Conservation (phyloP, 2,888 invertebrate species). For the Junonia oenone region DNA sequence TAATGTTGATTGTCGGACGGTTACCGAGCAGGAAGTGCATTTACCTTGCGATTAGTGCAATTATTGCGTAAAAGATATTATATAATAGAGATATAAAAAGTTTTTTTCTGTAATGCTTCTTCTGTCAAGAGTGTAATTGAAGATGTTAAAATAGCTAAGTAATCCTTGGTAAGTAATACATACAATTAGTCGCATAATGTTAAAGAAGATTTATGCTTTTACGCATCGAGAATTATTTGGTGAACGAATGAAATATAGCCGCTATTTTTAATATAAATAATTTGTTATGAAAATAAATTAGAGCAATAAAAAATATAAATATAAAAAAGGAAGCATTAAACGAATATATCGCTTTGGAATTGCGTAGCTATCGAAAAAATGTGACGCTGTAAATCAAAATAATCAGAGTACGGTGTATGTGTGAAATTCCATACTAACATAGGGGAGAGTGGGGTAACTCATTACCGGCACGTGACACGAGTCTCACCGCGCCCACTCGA, state of each 20-base stretch:
- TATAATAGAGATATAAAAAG: background rate
- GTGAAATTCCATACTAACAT: conserved; percentile 68
- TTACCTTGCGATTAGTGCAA: conserved; percentile 14
- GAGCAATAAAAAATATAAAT: background rate
- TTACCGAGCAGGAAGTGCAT: conserved; percentile 25
- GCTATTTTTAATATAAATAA: background rate
- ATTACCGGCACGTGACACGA: conserved; percentile 77
- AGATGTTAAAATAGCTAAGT: background rate
- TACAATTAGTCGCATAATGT: too few species aligned
- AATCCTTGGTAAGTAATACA: too few species aligned
- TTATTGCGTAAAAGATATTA: conserved; percentile 5
- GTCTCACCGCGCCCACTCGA: conserved; percentile 54
- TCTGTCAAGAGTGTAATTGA: background rate
- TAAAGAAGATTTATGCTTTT: too few species aligned
- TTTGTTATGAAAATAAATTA: conserved; percentile 7
- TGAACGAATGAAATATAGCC: conserved; percentile 2
- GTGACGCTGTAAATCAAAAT: conserved; percentile 61
- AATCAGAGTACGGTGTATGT: conserved; percentile 64
- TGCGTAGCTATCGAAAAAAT: conserved; percentile 40
- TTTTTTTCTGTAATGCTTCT: background rate
- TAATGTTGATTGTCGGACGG: conserved; percentile 19
- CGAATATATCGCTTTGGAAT: conserved; percentile 22
- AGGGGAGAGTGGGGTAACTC: conserved; percentile 56
- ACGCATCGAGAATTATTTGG: too few species aligned
- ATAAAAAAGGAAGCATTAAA: conserved; percentile 20